Base-by-base conservation (phyloP, 1,140 invertebrate species). In the Ceratina australensis region DNA sequence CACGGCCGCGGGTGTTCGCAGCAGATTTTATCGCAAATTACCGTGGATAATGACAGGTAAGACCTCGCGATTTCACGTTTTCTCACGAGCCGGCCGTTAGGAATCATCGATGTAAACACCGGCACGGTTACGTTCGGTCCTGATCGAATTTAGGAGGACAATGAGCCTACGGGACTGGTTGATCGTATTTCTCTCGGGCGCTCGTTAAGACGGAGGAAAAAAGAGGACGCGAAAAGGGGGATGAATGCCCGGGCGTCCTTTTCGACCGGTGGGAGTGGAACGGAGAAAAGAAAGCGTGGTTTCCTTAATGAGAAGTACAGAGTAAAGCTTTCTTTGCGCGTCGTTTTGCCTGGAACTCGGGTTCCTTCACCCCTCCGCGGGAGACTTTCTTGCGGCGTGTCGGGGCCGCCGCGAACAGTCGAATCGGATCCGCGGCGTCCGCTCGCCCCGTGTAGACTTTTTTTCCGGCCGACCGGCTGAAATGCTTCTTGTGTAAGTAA, bases 401-500 rank as follows among this genome's bases (percentile, higher is more conserved):
- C 16, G 56, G 33, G 33, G 54, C 60, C 59, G 57, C 47, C 72
- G 74, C 80, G 69, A 78, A 77, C 66, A 83, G 67, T 86, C 85
- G 87, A 88, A 90, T 89, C 87, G 87, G 84, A 91, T 90, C 89
- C 82, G 87, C 85, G 85, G 86, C 74, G n/a, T 76, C 65, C 74
- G 64, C 79, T 47, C 26, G 65, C 54, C 52, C 77, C 88, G 86
- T 90, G 89, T 90, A 90, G 87, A 89, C 87, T 81, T 81, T 87
- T 82, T 80, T 82, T 80, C 67, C 81, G 82, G 80, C 80, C 81
- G 84, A 86, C 79, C 87, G 79, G 89, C 87, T 92, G 92, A 92
- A 92, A 92, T 92, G 91, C 91, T 92, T 92, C 90, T 91, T 92
- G 91, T 92, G 92, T 92, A 92, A 92, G 92, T 92, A 92, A 92